These are phyloP conservation scores for Lasioglossum morio DNA, from an alignment of 2,888 invertebrate genomes.

Conservation along the genomic window DNA sequence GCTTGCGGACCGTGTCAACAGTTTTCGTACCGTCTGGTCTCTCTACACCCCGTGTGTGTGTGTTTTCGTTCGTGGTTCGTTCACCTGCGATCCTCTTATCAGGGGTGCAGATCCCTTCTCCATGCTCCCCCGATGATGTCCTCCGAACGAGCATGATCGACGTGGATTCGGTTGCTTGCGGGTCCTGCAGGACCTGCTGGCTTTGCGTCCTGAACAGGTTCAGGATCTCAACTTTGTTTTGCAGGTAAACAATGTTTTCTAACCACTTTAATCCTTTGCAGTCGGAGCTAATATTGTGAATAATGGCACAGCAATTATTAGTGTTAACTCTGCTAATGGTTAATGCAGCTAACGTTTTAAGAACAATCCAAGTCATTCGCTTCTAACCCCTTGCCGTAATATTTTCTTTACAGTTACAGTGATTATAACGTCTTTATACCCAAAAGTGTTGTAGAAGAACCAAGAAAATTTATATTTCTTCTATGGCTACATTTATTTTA, in stretches of 20 bases:
- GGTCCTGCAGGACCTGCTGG: constrained; percentile 73
- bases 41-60: background rate
- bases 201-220: constrained; percentile 64
- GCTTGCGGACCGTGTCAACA: constrained; percentile 72
- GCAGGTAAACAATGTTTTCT: constrained; percentile 66
- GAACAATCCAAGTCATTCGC: no score
- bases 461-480: no score
- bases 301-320: no score
- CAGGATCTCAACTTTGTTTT: constrained; percentile 48
- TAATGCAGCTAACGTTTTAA: no score
- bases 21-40: constrained; percentile 62
- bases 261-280: no score
- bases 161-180: constrained; percentile 55
- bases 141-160: constrained; percentile 56
- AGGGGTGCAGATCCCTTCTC: constrained; percentile 26
- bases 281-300: no score
- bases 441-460: no score
- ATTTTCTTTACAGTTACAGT: no score
- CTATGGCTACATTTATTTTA: no score
- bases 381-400: no score
- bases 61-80: constrained; percentile 49
- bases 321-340: no score
- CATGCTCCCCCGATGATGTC: constrained; percentile 26
- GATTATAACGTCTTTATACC: no score
- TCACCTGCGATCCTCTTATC: constrained; percentile 38